Conservation (phyloP, 2,888 invertebrate genomes). For the Dinocampus coccinellae region DNA sequence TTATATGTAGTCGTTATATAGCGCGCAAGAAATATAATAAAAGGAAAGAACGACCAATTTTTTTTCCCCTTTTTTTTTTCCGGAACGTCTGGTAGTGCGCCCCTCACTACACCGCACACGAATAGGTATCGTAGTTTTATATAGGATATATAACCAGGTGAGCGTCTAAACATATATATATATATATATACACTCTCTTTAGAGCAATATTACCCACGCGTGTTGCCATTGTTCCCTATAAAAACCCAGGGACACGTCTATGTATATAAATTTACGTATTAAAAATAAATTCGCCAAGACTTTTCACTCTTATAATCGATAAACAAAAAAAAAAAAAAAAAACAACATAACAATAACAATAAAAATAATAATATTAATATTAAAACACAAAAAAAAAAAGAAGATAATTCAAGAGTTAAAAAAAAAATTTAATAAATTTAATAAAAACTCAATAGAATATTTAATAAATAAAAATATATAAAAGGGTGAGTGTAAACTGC, state of each 20-base stretch:
- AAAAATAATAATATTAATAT: too few species aligned
- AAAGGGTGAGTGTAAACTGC: slow-evolving; percentile 35
- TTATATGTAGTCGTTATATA: too few species aligned
- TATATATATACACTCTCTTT: background rate
- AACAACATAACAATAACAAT: background rate
- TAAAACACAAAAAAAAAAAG: too few species aligned
- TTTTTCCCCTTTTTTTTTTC: background rate
- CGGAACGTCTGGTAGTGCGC: background rate
- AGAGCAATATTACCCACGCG: slow-evolving; percentile 27
- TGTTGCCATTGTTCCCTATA: slow-evolving; percentile 23
- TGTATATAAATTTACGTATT: background rate
- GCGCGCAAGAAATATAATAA: background rate
- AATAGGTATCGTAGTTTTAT: background rate
- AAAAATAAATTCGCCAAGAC: background rate
- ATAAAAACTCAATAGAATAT: too few species aligned
- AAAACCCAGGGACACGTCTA: slow-evolving; percentile 5
- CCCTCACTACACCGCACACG: background rate
- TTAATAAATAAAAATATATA: too few species aligned
- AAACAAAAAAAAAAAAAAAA: background rate
- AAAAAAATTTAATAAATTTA: too few species aligned
- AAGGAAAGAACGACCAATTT: background rate
- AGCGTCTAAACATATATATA: background rate
- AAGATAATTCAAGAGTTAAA: too few species aligned
- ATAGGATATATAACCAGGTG: slow-evolving; percentile 5
- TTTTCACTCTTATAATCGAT: background rate